phyloP scores from a whole-genome alignment of 64 coral and sea anemone genomes.

The Stichodactyla mertensii region DNA sequence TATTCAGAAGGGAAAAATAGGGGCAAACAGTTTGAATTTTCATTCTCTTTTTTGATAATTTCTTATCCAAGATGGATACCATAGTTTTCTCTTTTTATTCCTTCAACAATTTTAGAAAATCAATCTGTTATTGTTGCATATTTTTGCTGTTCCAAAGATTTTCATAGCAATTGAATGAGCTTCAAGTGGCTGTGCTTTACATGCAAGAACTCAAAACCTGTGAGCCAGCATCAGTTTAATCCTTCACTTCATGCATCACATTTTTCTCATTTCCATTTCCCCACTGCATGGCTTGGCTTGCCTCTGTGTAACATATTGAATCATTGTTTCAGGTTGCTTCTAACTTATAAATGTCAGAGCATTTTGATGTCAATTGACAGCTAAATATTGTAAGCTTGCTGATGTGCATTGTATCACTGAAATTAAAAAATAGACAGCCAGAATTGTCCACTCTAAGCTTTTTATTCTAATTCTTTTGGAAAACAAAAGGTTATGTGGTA shows the following conservation, averaged over 20 bases:
- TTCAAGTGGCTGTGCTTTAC: neutral
- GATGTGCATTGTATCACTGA: neutral
- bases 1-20: too few relatives aligned
- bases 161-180: neutral
- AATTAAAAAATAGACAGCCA: neutral
- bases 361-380: neutral
- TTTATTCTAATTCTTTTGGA: neutral
- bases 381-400: neutral
- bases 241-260: neutral
- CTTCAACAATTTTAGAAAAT: neutral
- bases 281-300: neutral
- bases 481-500: too few relatives aligned
- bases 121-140: neutral
- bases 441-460: too few relatives aligned
- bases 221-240: neutral
- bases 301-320: neutral
- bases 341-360: neutral
- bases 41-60: too few relatives aligned
- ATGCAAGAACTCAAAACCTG: slow-evolving; percentile 3
- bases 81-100: neutral
- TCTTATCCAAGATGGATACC: too few relatives aligned
- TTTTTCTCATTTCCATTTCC: neutral
- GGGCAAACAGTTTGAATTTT: too few relatives aligned
- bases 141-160: neutral
- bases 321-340: slow-evolving; percentile 9